Evolutionary conservation across 2,113 vertebrate genomes (phyloP).

Genomic region (Nymphicus hollandicus): DNA sequence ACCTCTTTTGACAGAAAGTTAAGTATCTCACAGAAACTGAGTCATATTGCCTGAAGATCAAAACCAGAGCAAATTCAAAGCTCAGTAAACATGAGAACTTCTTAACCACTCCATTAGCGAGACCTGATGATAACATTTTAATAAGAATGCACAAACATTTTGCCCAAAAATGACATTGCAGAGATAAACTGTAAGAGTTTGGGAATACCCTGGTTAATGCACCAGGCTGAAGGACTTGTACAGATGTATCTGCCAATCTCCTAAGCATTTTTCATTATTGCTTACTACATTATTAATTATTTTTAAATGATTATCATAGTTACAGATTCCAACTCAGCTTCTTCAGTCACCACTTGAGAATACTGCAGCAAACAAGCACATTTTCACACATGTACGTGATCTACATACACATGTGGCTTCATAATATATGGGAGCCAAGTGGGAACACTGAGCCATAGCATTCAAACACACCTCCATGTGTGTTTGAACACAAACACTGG

Average conservation of each 20-base stretch:
- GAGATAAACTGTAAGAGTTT: not conserved
- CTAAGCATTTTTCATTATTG: not conserved
- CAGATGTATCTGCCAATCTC: not conserved
- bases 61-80: not conserved
- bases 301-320: slow-evolving; percentile 1
- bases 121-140: not conserved
- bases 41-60: not conserved
- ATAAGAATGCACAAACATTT: not conserved
- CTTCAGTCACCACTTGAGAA: not conserved
- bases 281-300: not conserved
- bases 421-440: accelerated
- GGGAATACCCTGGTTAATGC: not conserved
- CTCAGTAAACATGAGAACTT: not conserved
- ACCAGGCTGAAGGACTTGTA: not conserved
- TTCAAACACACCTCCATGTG: not conserved
- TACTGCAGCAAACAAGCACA: not conserved
- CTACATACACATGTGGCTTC: not conserved
- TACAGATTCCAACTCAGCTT: not conserved
- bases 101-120: not conserved
- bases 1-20: not conserved
- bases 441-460: not conserved
- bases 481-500: not conserved
- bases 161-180: not conserved
- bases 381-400: not conserved
- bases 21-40: not conserved